Evolutionary conservation across 2,888 invertebrate genomes (phyloP).

Genomic region (Hirtodrosophila alboralis): DNA sequence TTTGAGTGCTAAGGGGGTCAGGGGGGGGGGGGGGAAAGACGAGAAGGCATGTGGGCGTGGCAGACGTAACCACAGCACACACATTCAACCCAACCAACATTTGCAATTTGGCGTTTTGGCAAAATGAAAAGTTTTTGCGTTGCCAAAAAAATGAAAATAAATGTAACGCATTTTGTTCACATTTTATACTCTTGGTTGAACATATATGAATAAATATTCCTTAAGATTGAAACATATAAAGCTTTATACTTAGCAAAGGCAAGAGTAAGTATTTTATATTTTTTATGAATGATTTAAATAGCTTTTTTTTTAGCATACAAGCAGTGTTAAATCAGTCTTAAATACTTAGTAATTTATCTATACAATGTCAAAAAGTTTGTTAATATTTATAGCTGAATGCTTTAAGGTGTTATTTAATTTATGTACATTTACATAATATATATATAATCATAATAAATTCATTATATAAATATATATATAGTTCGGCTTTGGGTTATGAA

Average conservation of each 20-base stretch:
- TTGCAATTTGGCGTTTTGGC: constrained; percentile 51
- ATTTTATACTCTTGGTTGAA: constrained; percentile 8
- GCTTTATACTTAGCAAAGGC: too few species aligned
- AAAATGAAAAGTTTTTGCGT: constrained; percentile 45
- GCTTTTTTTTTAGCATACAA: too few species aligned
- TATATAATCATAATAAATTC: too few species aligned
- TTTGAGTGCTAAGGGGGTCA: constrained; percentile 15
- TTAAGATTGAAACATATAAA: constrained; percentile 4
- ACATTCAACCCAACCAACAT: constrained; percentile 31
- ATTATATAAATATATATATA: too few species aligned
- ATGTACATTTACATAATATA: too few species aligned
- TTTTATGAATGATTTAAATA: neutral
- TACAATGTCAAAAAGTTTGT: too few species aligned
- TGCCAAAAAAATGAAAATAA: constrained; percentile 70
- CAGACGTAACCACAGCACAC: constrained; percentile 18
- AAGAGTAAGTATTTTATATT: neutral
- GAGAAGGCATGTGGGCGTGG: neutral
- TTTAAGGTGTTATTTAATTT: too few species aligned
- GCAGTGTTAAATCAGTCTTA: too few species aligned
- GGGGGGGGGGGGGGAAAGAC: neutral
- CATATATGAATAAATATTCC: constrained; percentile 2
- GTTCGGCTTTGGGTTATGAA: too few species aligned
- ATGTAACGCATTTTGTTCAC: constrained; percentile 43
- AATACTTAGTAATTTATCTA: too few species aligned
- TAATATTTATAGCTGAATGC: too few species aligned